Evolutionary conservation across 2,797 vertebrate genomes (phyloP), one percentile per base, ranked within the genome.

Genomic region (Cuculus canorus): DNA sequence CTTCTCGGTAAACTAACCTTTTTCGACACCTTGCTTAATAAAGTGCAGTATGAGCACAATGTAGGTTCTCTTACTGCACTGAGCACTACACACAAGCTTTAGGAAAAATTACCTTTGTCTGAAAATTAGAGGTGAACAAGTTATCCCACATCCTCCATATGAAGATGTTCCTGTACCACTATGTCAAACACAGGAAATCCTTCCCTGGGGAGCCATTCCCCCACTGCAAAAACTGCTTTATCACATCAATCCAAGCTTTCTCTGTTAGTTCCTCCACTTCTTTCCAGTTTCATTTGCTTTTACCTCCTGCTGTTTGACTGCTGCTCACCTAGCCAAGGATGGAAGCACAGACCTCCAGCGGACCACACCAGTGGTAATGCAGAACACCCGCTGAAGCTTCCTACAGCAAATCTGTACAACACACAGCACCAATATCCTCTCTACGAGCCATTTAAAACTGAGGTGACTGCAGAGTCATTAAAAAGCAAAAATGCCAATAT

Each of bases 71-170:
- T 39, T 73, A 81, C 79, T 18, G 54, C 19, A 32, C 37, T 39
- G 37, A 68, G 53, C 4, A 39, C 30, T 56, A 78, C 52, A 10
- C 5, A 1, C 17, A 88, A 83, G 41, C 56, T 78, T 83, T 79
- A 78, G 32, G 92, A 94, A 66, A 13, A 45, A n/a, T 37, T 35
- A 7, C 0, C 0, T 10, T 19, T 86, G 17, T 18, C 39, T 65
- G 14, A 78, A 90, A 94, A 79, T 28, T 63, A 11, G 7, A 83
- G 14, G 7, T 30, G 13, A 64, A 70, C 6, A 11, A 37, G 22
- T 47, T 68, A 50, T 17, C 17, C 11, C 28, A 2, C 1, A 23
- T 64, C 15, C n/a, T 18, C 4, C 8, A 2, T 8, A 27, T 0
- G 1, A 1, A 79, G 39, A 75, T 61, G 30, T 7, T 28, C 37